Evolutionary conservation across 2,113 vertebrate genomes (phyloP).

Genomic region (Tenebrosternarchus preto): DNA sequence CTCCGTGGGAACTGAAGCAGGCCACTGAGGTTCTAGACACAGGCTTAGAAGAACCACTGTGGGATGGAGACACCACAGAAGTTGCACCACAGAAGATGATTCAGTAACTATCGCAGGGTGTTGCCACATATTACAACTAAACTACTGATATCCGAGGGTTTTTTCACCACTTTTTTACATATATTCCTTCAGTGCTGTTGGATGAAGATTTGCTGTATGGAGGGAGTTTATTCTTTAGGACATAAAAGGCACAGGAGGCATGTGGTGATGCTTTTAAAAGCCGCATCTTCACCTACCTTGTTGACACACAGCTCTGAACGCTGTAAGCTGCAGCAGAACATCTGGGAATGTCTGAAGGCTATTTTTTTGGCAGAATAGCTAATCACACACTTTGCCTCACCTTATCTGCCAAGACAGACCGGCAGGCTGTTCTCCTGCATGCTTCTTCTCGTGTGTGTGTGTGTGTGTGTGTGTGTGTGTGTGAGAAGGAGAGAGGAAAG

Average conservation of each 20-base stretch:
- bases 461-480: constrained; percentile 27
- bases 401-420: constrained; percentile 48
- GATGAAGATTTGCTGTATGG: not conserved
- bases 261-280: constrained; percentile 4
- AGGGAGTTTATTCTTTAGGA: not conserved
- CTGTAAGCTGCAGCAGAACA: constrained; percentile 36
- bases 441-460: constrained; percentile 21
- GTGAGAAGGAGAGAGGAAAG: not conserved
- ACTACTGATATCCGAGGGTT: not conserved
- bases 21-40: too few species aligned
- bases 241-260: not conserved
- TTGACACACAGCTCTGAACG: constrained; percentile 26
- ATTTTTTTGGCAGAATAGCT: constrained; percentile 40
- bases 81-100: too few species aligned
- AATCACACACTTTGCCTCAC: constrained; percentile 38
- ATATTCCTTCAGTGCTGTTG: not conserved
- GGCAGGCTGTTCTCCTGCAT: constrained; percentile 32
- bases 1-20: too few species aligned
- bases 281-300: constrained; percentile 8
- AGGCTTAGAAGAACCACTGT: too few species aligned
- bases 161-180: not conserved
- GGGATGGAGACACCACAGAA: too few species aligned
- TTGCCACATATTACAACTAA: not conserved
- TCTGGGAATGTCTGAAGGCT: constrained; percentile 39
- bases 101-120: too few species aligned